Evolutionary conservation across 1,140 invertebrate species (phyloP).

Genomic region (Drosophila pallidifrons): DNA sequence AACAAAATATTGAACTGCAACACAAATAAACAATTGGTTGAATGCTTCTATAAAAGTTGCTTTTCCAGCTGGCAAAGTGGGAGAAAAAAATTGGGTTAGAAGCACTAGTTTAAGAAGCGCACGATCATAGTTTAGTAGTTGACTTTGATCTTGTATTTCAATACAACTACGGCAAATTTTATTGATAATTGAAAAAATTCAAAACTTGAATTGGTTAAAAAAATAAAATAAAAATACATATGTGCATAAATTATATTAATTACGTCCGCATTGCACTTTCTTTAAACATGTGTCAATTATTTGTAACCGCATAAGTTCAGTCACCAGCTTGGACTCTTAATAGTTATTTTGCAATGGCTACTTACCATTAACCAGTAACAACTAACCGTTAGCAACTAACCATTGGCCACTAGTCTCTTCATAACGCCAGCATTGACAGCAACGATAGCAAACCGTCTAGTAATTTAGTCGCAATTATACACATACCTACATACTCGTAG

Average conservation of each 20-base stretch:
- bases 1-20: conserved; percentile 48
- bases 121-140: too few species aligned
- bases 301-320: conserved; percentile 53
- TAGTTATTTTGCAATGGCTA: conserved; percentile 5
- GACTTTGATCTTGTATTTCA: too few species aligned
- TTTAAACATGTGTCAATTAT: conserved; percentile 19
- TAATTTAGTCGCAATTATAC: conserved; percentile 66
- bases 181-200: too few species aligned
- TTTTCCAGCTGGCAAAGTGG: conserved; percentile 46
- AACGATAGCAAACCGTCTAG: conserved; percentile 41
- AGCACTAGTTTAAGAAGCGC: conserved; percentile 45
- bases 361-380: conserved; percentile 17
- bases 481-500: not conserved
- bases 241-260: not conserved
- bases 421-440: too few species aligned
- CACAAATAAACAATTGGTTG: conserved; percentile 39
- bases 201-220: too few species aligned
- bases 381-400: conserved; percentile 32
- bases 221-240: too few species aligned
- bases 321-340: conserved; percentile 50
- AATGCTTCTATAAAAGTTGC: conserved; percentile 60
- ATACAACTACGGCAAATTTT: too few species aligned
- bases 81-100: conserved; percentile 63
- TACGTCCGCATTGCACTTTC: conserved; percentile 45
- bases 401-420: conserved; percentile 19